phyloP scores from a whole-genome alignment of 1,140 invertebrate species.

The Hylaeus anthracinus region DNA sequence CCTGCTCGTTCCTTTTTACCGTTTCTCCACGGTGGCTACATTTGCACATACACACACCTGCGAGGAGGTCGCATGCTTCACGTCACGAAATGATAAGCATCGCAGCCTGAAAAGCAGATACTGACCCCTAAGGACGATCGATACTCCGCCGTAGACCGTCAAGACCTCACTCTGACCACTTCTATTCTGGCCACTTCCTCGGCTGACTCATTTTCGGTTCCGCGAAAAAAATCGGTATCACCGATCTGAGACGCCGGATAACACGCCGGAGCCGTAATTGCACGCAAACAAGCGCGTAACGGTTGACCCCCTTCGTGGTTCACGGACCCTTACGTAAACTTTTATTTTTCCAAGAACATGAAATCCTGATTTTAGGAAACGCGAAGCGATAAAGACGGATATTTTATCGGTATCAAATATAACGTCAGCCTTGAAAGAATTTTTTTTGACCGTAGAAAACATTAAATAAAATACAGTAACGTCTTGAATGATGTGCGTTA shows the following conservation, averaged over 20 bases:
- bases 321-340: no score
- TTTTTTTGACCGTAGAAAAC: no score
- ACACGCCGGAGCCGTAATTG: not conserved
- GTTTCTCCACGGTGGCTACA: not conserved
- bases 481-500: no score
- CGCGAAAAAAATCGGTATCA: conserved; percentile 29
- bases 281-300: conserved; percentile 2
- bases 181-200: conserved; percentile 41
- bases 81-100: conserved; percentile 68
- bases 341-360: not conserved
- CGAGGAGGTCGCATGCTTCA: conserved; percentile 58
- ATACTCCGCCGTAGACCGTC: conserved; percentile 58
- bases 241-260: conserved; percentile 31
- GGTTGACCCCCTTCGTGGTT: not conserved
- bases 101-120: conserved; percentile 65
- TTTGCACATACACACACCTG: not conserved
- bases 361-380: not conserved
- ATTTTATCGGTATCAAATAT: not conserved
- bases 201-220: conserved; percentile 45
- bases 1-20: conserved; percentile 26
- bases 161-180: conserved; percentile 52
- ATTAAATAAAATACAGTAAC: no score
- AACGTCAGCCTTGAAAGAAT: no score
- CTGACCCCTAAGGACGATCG: conserved; percentile 64
- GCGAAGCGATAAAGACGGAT: not conserved